A percentile compares a stretch with the other conserved stretches of the same genome.
phyloP scores from a whole-genome alignment of 2,113 vertebrate species.

The Apteryx owenii region DNA sequence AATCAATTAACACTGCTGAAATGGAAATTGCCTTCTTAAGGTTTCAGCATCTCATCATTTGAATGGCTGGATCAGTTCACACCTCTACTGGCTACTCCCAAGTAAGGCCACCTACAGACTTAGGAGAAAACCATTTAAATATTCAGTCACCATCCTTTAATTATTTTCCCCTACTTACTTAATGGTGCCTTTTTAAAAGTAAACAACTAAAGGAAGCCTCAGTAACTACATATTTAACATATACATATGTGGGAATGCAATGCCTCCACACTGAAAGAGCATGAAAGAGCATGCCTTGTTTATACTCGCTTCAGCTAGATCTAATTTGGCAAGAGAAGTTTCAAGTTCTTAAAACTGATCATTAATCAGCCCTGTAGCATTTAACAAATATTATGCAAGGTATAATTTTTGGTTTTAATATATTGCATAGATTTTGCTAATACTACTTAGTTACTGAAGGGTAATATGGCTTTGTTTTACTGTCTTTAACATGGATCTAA shows the following conservation, averaged over 20 bases:
- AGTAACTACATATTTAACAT: not conserved
- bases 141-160: not conserved
- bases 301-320: not conserved
- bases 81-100: not conserved
- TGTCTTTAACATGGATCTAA: not conserved
- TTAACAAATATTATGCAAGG: not conserved
- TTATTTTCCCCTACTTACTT: not conserved
- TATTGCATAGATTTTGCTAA: not conserved
- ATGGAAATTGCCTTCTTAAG: not conserved
- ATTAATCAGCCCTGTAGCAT: not conserved
- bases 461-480: not conserved
- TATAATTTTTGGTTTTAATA: not conserved
- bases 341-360: not conserved
- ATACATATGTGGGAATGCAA: not conserved
- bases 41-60: not conserved
- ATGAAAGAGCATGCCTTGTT: not conserved
- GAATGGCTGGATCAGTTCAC: not conserved
- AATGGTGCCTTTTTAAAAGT: not conserved
- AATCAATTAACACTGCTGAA: not conserved
- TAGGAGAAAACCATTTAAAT: not conserved
- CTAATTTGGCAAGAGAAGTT: not conserved
- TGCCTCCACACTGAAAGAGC: not conserved
- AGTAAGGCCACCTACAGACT: not conserved
- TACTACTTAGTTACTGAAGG: not conserved
- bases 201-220: not conserved